Evolutionary conservation across 2,113 vertebrate genomes (phyloP).

Genomic region (Hiodon tergisus): DNA sequence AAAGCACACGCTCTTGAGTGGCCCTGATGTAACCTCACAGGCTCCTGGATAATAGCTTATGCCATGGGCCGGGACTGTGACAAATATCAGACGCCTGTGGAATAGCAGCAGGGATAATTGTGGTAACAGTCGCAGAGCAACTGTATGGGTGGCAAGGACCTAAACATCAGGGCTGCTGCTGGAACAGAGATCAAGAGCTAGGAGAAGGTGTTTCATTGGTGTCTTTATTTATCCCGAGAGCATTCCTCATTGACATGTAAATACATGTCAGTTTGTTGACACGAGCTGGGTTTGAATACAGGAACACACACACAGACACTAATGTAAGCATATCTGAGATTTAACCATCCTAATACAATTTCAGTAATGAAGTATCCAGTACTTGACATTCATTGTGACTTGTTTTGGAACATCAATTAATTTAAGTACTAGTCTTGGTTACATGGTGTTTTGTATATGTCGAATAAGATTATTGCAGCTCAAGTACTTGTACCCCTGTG

Average conservation of each 20-base stretch:
- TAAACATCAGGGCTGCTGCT: too few species aligned
- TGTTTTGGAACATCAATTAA: neutral
- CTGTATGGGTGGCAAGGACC: neutral
- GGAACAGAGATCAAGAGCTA: neutral
- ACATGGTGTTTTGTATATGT: neutral
- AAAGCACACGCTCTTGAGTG: too few species aligned
- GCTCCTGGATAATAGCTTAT: neutral
- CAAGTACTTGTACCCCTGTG: neutral
- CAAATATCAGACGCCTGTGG: slow-evolving; percentile 2
- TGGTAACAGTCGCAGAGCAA: neutral
- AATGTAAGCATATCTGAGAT: neutral
- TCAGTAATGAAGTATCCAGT: too few species aligned
- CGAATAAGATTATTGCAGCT: neutral
- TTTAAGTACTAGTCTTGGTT: neutral
- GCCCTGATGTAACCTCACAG: too few species aligned
- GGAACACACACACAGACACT: neutral
- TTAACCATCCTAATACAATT: too few species aligned
- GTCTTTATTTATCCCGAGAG: neutral
- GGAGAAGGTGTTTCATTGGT: neutral
- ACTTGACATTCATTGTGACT: neutral
- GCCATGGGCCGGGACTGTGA: slow-evolving; percentile 12
- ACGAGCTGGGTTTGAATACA: neutral
- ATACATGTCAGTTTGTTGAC: neutral
- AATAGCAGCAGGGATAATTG: neutral
- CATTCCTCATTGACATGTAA: slow-evolving; percentile 7